These are phyloP conservation scores for Drosophila ogumai DNA, from an alignment of 1,140 invertebrate species.

Conservation along the genomic window DNA sequence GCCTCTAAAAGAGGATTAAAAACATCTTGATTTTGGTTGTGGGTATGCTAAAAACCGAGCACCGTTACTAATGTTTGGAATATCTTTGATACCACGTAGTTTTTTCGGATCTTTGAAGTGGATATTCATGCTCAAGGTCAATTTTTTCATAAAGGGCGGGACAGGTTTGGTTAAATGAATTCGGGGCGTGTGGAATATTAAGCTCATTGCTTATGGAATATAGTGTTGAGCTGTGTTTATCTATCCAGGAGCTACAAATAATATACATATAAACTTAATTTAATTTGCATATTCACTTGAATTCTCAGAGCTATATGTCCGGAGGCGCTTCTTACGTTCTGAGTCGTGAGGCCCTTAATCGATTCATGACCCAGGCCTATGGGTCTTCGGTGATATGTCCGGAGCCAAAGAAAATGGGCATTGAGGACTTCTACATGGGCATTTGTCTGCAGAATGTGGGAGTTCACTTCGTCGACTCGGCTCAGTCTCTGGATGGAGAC, in stretches of 20 bases:
- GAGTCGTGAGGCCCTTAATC: conserved; percentile 90
- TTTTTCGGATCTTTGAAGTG: conserved; percentile 39
- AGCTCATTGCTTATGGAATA: conserved; percentile 6
- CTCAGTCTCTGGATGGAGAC: conserved; percentile 39
- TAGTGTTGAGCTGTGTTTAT: not conserved
- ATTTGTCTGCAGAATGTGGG: conserved; percentile 95
- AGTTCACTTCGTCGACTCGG: conserved; percentile 86
- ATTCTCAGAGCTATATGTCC: conserved; percentile 95
- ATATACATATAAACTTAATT: not conserved
- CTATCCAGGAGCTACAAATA: conserved; percentile 73
- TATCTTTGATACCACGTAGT: not conserved
- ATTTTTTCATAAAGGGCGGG: not conserved
- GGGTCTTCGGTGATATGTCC: conserved; percentile 89
- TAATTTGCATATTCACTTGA: not conserved
- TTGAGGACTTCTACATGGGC: conserved; percentile 97
- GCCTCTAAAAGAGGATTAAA: conserved; percentile 53
- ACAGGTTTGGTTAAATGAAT: conserved; percentile 23
- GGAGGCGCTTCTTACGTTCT: conserved; percentile 97
- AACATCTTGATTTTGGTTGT: conserved; percentile 16
- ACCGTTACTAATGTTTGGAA: conserved; percentile 46
- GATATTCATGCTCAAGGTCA: conserved; percentile 26
- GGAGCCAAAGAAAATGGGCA: conserved; percentile 88
- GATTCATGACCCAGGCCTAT: conserved; percentile 90
- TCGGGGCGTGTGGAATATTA: conserved; percentile 24
- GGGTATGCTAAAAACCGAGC: conserved; percentile 38